phyloP scores from a whole-genome alignment of 1,140 invertebrate species.

The Leguminivora glycinivorella region DNA sequence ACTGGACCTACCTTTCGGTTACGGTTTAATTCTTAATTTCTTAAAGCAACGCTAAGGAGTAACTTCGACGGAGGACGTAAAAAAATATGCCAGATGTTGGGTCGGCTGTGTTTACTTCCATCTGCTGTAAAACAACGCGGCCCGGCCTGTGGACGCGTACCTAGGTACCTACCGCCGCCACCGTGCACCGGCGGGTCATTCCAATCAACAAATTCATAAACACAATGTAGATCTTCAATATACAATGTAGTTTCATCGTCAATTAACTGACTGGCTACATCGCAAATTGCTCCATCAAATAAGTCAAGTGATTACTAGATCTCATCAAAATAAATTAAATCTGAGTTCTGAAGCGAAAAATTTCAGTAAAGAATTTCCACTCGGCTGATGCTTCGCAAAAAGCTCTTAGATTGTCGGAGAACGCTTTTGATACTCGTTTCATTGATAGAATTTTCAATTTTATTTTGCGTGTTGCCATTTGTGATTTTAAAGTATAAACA shows the following conservation, averaged over 20 bases:
- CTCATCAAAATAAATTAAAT: background rate
- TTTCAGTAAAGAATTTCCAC: background rate
- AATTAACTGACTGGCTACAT: background rate
- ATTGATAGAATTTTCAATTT: too few relatives aligned
- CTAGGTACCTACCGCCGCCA: conserved; percentile 22
- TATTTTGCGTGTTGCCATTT: too few relatives aligned
- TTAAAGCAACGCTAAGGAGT: background rate
- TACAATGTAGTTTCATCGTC: background rate
- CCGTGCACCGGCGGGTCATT: conserved; percentile 4
- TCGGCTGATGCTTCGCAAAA: background rate
- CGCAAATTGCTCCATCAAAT: background rate
- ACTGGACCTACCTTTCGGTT: background rate
- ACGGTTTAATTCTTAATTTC: background rate
- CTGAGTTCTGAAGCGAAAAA: background rate
- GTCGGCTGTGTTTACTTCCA: conserved; percentile 63
- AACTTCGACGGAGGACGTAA: conserved; percentile 52
- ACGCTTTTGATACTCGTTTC: background rate
- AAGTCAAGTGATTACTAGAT: background rate
- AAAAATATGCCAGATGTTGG: conserved; percentile 72
- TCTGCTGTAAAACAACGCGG: conserved; percentile 68
- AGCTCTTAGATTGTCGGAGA: background rate
- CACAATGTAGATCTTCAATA: background rate
- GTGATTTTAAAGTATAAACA: too few relatives aligned
- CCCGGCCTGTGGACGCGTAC: conserved; percentile 52
- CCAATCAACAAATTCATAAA: background rate